These are phyloP conservation scores for Lamproptera curius DNA, from an alignment of 2,888 invertebrate species.

Conservation along the genomic window DNA sequence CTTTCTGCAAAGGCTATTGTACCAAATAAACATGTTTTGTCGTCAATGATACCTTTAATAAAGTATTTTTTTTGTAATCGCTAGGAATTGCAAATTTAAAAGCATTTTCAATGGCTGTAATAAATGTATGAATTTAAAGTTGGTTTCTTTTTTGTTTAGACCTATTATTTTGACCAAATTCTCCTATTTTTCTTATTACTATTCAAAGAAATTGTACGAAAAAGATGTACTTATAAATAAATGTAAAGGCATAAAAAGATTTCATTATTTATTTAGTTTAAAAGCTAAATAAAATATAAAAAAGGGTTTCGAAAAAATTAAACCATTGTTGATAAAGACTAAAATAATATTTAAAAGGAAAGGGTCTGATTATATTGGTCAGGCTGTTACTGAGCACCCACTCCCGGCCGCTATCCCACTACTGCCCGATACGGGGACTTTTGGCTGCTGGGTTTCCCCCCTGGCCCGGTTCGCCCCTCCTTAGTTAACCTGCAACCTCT, in stretches of 20 bases:
- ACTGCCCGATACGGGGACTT: constrained; percentile 99
- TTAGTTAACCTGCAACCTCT: constrained; percentile 87
- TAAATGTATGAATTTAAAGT: constrained; percentile 35
- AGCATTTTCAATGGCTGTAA: constrained; percentile 41
- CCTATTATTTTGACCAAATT: too few species aligned
- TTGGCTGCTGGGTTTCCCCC: constrained; percentile 99
- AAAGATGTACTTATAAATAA: not conserved
- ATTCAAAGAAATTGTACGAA: not conserved
- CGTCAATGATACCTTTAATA: constrained; percentile 14
- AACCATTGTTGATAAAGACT: too few species aligned
- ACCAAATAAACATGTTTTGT: constrained; percentile 59
- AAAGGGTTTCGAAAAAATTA: not conserved
- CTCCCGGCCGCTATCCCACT: constrained; percentile 99
- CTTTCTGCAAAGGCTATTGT: constrained; percentile 42
- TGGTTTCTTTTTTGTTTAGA: too few species aligned
- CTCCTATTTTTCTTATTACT: not conserved
- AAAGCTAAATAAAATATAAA: not conserved
- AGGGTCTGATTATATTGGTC: constrained; percentile 72
- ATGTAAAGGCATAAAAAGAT: not conserved
- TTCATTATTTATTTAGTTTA: not conserved
- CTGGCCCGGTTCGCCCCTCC: constrained; percentile 99
- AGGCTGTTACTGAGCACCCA: constrained; percentile 93
- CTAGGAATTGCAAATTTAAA: constrained; percentile 51
- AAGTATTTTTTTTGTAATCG: constrained; percentile 38
- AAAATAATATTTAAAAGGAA: too few species aligned